Conservation (phyloP, 2,888 invertebrate species). For the Nephrotoma appendiculata region DNA sequence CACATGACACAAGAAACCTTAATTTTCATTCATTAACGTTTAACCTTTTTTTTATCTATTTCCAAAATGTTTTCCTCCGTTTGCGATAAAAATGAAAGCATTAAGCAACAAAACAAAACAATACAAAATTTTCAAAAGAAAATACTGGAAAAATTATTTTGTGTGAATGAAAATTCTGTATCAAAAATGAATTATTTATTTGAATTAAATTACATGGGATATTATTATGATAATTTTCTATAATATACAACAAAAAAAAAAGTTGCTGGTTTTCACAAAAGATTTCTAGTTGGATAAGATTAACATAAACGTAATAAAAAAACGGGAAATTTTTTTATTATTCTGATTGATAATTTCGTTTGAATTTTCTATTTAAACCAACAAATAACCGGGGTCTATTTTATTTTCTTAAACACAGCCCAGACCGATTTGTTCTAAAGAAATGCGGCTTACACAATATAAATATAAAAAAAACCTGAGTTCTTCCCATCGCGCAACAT, state of each 20-base stretch:
- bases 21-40: background rate
- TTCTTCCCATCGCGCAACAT: background rate
- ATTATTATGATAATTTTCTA: background rate
- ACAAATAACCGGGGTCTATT: background rate
- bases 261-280: background rate
- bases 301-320: background rate
- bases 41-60: background rate
- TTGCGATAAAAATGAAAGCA: background rate
- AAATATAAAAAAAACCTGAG: background rate
- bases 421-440: background rate
- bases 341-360: background rate
- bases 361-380: background rate
- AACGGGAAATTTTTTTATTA: background rate
- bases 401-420: background rate
- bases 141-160: background rate
- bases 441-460: background rate
- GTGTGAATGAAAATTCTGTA: background rate
- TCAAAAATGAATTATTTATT: background rate
- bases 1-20: background rate
- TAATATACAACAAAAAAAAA: background rate
- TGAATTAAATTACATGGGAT: background rate
- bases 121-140: background rate
- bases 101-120: background rate
- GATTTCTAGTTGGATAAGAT: background rate
- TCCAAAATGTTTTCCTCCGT: background rate